phyloP scores from a whole-genome alignment of 2,113 vertebrate genomes.

The Ciconia boyciana region DNA sequence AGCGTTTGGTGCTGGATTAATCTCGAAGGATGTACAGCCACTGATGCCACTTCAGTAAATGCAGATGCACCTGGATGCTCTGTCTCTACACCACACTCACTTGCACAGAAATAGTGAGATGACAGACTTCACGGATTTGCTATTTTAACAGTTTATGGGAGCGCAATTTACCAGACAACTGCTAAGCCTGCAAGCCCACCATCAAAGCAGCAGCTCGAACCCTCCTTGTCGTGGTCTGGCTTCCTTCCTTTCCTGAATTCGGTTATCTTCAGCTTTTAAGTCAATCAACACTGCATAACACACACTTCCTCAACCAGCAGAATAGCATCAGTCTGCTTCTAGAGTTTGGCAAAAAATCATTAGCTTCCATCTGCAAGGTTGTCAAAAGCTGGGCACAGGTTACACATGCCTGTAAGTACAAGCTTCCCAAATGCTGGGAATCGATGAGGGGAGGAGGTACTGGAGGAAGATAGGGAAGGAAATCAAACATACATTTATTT shows the following conservation, averaged over 20 bases:
- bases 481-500: neutral
- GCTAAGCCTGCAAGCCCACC: neutral
- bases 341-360: neutral
- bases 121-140: neutral
- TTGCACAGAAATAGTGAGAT: neutral
- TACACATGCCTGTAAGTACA: neutral
- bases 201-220: neutral
- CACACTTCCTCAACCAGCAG: neutral
- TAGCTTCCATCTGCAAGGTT: neutral
- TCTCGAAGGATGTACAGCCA: neutral
- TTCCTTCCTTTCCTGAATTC: neutral
- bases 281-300: neutral
- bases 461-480: neutral
- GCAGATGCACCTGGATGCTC: neutral
- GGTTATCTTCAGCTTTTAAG: neutral
- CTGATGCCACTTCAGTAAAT: neutral
- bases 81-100: neutral
- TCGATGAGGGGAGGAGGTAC: neutral
- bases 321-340: neutral
- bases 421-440: neutral
- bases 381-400: neutral
- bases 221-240: rapidly evolving
- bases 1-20: neutral
- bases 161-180: neutral
- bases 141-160: neutral